These are phyloP conservation scores for Scaptomyza flava DNA, from an alignment of 2,888 invertebrate genomes.

Conservation along the genomic window DNA sequence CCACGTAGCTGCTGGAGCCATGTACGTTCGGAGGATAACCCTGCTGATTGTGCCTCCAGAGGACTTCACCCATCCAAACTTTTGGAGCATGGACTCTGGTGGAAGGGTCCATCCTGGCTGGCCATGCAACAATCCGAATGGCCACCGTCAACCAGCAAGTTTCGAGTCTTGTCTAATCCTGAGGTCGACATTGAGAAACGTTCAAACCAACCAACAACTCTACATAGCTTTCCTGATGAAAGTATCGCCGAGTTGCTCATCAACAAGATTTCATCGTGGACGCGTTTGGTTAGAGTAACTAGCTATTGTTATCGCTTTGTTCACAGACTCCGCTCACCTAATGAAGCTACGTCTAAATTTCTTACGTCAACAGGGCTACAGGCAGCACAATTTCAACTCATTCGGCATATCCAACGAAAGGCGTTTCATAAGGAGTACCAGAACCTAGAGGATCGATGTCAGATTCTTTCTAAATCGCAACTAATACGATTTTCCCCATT, in stretches of 20 bases:
- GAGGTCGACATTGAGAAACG: neutral
- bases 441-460: neutral
- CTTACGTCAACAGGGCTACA: neutral
- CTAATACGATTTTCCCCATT: neutral
- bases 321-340: neutral
- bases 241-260: neutral
- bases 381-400: neutral
- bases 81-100: neutral
- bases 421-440: neutral
- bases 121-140: too few species aligned
- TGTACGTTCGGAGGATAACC: neutral
- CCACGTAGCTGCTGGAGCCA: neutral
- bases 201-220: neutral
- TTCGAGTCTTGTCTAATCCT: neutral
- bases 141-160: neutral
- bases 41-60: too few species aligned
- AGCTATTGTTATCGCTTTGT: neutral
- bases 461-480: neutral
- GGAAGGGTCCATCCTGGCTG: too few species aligned
- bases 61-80: neutral
- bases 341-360: neutral
- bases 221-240: neutral
- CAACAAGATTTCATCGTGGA: neutral
- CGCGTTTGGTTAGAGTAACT: neutral
- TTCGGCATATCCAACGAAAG: neutral